Percentiles rank a stretch among this genome's conserved stretches.
Evolutionary conservation across 2,797 vertebrate genomes (phyloP).

Genomic region (Ambastaia sidthimunki): DNA sequence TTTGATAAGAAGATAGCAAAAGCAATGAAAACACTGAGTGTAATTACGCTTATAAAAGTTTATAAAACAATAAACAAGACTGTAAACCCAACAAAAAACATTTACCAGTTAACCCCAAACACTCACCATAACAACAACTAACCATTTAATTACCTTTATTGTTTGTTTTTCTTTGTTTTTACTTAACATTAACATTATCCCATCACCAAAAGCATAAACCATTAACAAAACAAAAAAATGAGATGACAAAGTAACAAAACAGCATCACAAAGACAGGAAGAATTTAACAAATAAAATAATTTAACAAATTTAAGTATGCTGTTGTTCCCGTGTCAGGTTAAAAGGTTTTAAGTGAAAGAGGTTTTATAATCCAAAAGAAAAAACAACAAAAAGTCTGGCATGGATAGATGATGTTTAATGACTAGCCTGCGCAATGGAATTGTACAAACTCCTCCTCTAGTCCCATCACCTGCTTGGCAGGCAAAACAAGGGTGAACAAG

Average conservation of each 20-base stretch:
- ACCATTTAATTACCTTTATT: neutral
- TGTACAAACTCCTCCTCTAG: slow-evolving; percentile 60
- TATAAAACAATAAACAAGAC: slow-evolving; percentile 48
- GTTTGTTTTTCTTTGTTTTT: neutral
- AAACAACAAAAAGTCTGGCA: slow-evolving; percentile 24
- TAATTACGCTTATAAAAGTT: neutral
- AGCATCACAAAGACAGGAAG: too few relatives aligned
- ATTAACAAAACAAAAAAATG: slow-evolving; percentile 3
- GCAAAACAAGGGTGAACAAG: slow-evolving; percentile 61
- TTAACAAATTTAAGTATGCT: neutral
- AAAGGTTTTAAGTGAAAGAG: neutral
- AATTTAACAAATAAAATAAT: neutral
- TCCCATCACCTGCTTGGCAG: slow-evolving; percentile 61
- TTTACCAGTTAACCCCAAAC: neutral
- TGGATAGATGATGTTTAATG: slow-evolving; percentile 19
- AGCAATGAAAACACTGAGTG: too few relatives aligned
- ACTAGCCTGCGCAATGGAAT: slow-evolving; percentile 47
- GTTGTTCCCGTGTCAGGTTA: neutral
- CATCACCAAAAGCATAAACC: slow-evolving; percentile 21
- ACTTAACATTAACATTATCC: slow-evolving; percentile 40
- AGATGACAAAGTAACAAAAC: neutral
- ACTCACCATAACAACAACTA: slow-evolving; percentile 53
- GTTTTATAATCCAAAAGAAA: neutral
- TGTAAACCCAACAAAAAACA: slow-evolving; percentile 42
- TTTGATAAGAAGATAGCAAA: neutral